Percentiles rank a stretch among this genome's conserved stretches.
Conservation (phyloP, 2,888 invertebrate genomes). For the Petrolisthes cinctipes region DNA sequence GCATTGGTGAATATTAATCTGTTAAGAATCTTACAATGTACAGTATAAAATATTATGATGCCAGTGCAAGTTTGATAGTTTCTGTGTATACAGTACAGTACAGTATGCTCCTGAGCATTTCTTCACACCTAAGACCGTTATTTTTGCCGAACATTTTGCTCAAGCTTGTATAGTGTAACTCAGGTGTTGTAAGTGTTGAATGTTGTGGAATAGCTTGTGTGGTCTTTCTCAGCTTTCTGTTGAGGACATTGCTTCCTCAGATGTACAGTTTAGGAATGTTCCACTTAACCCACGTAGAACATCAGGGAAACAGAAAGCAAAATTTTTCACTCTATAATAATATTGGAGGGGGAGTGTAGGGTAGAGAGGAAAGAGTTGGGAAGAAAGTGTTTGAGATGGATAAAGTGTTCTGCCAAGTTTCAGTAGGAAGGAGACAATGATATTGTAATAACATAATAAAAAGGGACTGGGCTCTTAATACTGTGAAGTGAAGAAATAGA, state of each 20-base stretch:
- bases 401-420: too few species aligned
- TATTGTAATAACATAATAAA: too few species aligned
- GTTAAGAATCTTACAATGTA: background rate
- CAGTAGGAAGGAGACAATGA: too few species aligned
- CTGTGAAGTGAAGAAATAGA: too few species aligned
- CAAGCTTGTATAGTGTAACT: slow-evolving; percentile 18
- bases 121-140: slow-evolving; percentile 19
- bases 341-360: too few species aligned
- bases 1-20: background rate
- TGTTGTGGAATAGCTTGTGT: slow-evolving; percentile 46
- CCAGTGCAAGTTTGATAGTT: background rate
- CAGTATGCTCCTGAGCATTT: slow-evolving; percentile 4
- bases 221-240: slow-evolving; percentile 13
- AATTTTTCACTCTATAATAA: too few species aligned
- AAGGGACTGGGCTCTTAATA: too few species aligned
- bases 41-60: background rate
- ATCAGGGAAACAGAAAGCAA: too few species aligned
- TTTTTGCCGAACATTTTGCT: slow-evolving; percentile 41
- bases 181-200: slow-evolving; percentile 5
- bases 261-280: background rate
- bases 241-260: background rate
- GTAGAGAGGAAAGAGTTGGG: too few species aligned
- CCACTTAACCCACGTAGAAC: too few species aligned
- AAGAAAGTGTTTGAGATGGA: too few species aligned
- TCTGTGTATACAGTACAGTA: slow-evolving; percentile 20